Evolutionary conservation across 2,113 vertebrate species (phyloP).

Genomic region (Ranitomeya imitator): DNA sequence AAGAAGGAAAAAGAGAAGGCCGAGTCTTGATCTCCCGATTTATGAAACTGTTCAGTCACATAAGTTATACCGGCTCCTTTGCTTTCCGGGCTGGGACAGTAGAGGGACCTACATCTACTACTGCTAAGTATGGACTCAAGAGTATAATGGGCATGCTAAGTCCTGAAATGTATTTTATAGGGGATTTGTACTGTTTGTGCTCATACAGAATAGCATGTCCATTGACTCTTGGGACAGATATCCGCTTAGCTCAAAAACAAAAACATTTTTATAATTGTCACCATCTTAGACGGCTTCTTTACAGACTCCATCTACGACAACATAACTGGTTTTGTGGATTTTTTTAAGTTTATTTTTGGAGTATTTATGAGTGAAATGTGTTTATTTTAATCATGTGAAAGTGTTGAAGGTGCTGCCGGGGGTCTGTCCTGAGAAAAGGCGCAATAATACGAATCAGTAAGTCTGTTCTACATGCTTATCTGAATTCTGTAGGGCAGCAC

Average conservation of each 20-base stretch:
- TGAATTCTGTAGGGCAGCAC: neutral
- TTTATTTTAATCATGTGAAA: slow-evolving; percentile 34
- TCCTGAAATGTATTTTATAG: slow-evolving; percentile 7
- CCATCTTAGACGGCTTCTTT: neutral
- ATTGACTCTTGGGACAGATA: slow-evolving; percentile 28
- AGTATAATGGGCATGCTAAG: slow-evolving; percentile 1
- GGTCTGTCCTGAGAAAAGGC: neutral
- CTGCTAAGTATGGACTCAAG: slow-evolving; percentile 14
- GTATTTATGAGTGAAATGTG: slow-evolving; percentile 29
- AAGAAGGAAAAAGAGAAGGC: slow-evolving; percentile 74
- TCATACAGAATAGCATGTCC: slow-evolving; percentile 12
- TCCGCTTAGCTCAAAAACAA: slow-evolving; percentile 16
- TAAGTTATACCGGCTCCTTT: slow-evolving; percentile 21
- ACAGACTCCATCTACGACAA: neutral
- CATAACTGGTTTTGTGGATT: slow-evolving; percentile 24
- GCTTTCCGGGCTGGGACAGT: slow-evolving; percentile 11
- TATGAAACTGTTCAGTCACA: neutral
- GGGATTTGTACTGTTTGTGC: slow-evolving; percentile 24
- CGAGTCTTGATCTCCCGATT: slow-evolving; percentile 78
- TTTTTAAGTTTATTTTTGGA: slow-evolving; percentile 18
- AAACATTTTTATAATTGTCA: slow-evolving; percentile 38
- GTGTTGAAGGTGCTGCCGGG: neutral
- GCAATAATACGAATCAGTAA: slow-evolving; percentile 1
- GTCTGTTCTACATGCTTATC: neutral
- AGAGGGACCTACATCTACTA: slow-evolving; percentile 5